Conservation (phyloP, 2,888 invertebrate genomes). For the Pseudanteris insignis region DNA sequence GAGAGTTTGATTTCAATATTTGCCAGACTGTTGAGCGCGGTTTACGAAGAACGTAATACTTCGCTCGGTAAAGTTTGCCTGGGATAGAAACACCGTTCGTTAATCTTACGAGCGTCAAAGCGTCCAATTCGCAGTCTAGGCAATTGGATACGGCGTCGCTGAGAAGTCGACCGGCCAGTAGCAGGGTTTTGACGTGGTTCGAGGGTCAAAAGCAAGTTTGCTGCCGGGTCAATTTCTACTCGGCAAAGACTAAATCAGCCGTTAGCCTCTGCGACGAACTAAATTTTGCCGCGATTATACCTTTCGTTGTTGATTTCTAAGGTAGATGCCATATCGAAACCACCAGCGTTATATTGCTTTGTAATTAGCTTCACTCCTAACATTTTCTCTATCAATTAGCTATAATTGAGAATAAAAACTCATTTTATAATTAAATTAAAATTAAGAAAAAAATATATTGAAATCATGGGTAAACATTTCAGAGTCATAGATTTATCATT, state of each 20-base stretch:
- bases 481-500: too few relatives aligned
- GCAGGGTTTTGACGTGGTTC: constrained; percentile 42
- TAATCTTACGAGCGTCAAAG: constrained; percentile 57
- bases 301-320: constrained; percentile 29
- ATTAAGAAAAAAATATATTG: too few relatives aligned
- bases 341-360: constrained; percentile 20
- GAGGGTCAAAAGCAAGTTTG: constrained; percentile 53
- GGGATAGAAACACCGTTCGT: constrained; percentile 48
- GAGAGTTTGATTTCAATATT: too few relatives aligned
- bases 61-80: constrained; percentile 41
- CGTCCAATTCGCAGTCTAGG: constrained; percentile 55
- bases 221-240: constrained; percentile 52
- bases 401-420: too few relatives aligned
- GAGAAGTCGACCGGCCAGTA: constrained; percentile 31
- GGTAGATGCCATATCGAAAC: constrained; percentile 39
- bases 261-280: constrained; percentile 18
- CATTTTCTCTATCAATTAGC: too few relatives aligned
- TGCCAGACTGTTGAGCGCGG: too few relatives aligned
- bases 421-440: too few relatives aligned
- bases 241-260: constrained; percentile 36
- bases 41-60: too few relatives aligned
- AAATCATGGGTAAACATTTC: too few relatives aligned
- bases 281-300: constrained; percentile 18
- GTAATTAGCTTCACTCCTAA: constrained; percentile 13
- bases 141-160: constrained; percentile 53